Evolutionary conservation across 2,888 invertebrate genomes (phyloP).

Genomic region (Biston stratarius): DNA sequence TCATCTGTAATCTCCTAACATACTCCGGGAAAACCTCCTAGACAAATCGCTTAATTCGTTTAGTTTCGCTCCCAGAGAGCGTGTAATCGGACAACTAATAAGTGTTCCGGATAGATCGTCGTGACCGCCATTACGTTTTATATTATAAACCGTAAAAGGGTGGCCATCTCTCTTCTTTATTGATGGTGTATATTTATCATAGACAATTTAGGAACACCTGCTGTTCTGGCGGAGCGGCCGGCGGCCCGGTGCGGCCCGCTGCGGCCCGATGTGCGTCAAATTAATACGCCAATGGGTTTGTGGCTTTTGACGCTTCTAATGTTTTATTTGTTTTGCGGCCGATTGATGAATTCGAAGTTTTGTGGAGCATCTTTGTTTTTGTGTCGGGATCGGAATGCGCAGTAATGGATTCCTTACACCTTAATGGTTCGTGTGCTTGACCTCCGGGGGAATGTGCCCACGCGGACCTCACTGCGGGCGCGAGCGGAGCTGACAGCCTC

Average conservation of each 20-base stretch:
- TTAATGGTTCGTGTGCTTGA: slow-evolving; percentile 32
- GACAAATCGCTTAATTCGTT: slow-evolving; percentile 39
- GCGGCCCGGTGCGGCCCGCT: slow-evolving; percentile 58
- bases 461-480: not conserved
- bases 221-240: slow-evolving; percentile 60
- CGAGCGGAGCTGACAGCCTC: not conserved
- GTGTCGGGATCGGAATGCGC: slow-evolving; percentile 30
- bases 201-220: slow-evolving; percentile 81
- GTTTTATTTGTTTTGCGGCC: slow-evolving; percentile 51
- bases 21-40: slow-evolving; percentile 5
- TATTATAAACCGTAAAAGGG: slow-evolving; percentile 67
- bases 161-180: slow-evolving; percentile 65
- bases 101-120: slow-evolving; percentile 55
- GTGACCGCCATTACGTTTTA: slow-evolving; percentile 72
- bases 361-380: slow-evolving; percentile 39
- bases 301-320: slow-evolving; percentile 42
- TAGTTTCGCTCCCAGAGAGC: slow-evolving; percentile 45
- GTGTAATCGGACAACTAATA: slow-evolving; percentile 54
- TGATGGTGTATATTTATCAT: slow-evolving; percentile 82
- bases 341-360: slow-evolving; percentile 43
- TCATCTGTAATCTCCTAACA: slow-evolving; percentile 2
- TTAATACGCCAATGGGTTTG: slow-evolving; percentile 60
- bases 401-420: slow-evolving; percentile 41
- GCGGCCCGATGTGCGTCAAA: slow-evolving; percentile 64
- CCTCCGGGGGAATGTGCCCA: slow-evolving; percentile 16